Percentiles rank a stretch among this genome's conserved stretches.
Conservation (phyloP, 2,113 vertebrate species). For the Oryzias melastigma region DNA sequence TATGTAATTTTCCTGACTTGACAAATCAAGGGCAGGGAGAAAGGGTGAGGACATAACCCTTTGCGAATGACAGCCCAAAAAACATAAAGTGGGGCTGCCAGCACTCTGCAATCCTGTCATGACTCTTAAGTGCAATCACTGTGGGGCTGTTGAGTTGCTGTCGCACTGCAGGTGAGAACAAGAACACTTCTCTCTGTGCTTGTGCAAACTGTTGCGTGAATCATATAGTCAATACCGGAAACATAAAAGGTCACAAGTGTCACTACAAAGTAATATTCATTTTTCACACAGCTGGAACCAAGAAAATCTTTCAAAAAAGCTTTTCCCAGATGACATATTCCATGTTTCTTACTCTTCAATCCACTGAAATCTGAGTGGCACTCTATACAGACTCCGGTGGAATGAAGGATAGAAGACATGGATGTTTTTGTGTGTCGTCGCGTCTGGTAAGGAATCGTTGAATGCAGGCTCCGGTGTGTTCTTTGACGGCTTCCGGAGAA, state of each 20-base stretch:
- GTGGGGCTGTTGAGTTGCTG: conserved; percentile 31
- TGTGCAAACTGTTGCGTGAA: conserved; percentile 57
- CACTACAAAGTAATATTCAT: neutral
- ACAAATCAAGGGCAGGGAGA: conserved; percentile 44
- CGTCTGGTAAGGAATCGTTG: conserved; percentile 20
- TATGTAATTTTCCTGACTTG: conserved; percentile 53
- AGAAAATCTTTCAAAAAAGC: neutral
- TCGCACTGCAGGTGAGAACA: conserved; percentile 47
- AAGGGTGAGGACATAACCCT: conserved; percentile 41
- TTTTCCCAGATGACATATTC: conserved; percentile 72
- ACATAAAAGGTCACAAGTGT: conserved; percentile 10
- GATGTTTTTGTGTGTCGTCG: conserved; percentile 62
- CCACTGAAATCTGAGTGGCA: conserved; percentile 98
- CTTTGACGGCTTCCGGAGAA: neutral
- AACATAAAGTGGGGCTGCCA: conserved; percentile 51
- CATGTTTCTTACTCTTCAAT: conserved; percentile 94
- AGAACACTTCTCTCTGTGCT: conserved; percentile 48
- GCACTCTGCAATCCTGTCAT: conserved; percentile 47
- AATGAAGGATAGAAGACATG: conserved; percentile 97
- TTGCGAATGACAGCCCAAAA: conserved; percentile 51
- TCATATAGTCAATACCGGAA: conserved; percentile 16
- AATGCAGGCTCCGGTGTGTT: conserved; percentile 3
- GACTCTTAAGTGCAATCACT: conserved; percentile 56
- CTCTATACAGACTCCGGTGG: conserved; percentile 98
- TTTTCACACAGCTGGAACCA: neutral